Conservation (phyloP, 1,140 invertebrate genomes). For the Heliconius nattereri region DNA sequence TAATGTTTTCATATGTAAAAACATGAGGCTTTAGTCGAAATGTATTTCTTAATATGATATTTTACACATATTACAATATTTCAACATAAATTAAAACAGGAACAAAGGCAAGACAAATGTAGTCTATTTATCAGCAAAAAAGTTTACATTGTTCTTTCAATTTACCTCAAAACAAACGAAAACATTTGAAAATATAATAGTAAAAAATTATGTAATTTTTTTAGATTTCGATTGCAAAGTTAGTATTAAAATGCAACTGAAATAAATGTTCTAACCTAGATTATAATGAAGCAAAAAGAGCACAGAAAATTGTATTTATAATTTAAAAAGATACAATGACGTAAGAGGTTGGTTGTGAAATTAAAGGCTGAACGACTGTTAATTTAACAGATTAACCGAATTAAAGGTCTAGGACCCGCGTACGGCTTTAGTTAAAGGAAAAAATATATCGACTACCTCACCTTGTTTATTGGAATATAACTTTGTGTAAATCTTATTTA, state of each 20-base stretch:
- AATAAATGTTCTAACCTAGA: conserved; percentile 29
- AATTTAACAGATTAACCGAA: neutral
- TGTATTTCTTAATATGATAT: no score
- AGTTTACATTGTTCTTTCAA: neutral
- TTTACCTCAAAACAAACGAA: no score
- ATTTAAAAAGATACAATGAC: conserved; percentile 12
- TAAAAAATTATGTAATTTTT: neutral
- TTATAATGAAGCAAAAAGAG: conserved; percentile 26
- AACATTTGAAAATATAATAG: neutral
- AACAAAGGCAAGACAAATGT: no score
- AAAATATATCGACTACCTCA: neutral
- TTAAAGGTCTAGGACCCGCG: conserved; percentile 1
- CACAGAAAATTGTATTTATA: conserved; percentile 19
- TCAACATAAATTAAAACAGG: no score
- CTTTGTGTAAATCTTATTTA: neutral
- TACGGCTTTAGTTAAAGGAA: neutral
- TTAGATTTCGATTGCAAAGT: neutral
- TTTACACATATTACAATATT: no score
- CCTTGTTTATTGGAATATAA: neutral
- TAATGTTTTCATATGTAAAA: no score
- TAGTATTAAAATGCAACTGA: conserved; percentile 5
- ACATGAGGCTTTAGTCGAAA: no score
- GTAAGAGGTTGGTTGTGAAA: conserved; percentile 1
- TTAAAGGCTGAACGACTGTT: conserved; percentile 12
- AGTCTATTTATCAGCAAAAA: neutral